Base-by-base conservation (phyloP, 2,888 invertebrate species). In the Diachrysia chrysitis region DNA sequence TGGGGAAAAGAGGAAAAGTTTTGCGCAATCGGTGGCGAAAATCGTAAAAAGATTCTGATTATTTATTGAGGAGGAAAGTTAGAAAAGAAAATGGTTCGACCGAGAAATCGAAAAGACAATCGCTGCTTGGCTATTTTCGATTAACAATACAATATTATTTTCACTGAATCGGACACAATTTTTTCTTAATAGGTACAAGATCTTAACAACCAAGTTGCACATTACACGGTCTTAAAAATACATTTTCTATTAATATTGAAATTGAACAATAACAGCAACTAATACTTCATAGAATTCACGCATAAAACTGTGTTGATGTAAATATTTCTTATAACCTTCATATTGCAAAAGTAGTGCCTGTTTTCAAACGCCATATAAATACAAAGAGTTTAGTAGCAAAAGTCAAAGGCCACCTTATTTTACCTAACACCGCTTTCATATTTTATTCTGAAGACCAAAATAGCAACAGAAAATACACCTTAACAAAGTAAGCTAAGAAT, bases 391-490 rank as follows among this genome's bases (percentile, higher is more conserved):
- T n/a, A 42, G 5, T 42, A n/a, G n/a, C 6, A 5, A 16, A 6
- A 10, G 5, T 42, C 42, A 42, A 42, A 6, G 0, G 5, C 7
- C 42, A 42, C 42, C 42, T 42, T 42, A 42, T 6, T 42, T 42
- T n/a, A 42, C 42, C 1, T n/a, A 42, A n/a, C 42, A 16, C 16
- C 37, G 42, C 42, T 42, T 42, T 42, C 42, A 42, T 42, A 42
- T 42, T 42, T 42, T n/a, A 42, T 42, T 42, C 42, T 42, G 42
- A 42, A 51, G 16, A 19, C 51, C 51, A 60, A 60, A 51, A 51
- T 21, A 59, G 19, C 59, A 10, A 21, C 7, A 48, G 48, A 19
- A 48, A 51, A 51, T 51, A 51, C 48, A 51, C 48, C 48, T 51
- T 10, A 51, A 51, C 48, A 37, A 37, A 35, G 23, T 37, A 23